Evolutionary conservation across 64 coral and sea anemone genomes (phyloP), one percentile per base, ranked within the genome.

Genomic region (Dendrophyllia cribrosa): DNA sequence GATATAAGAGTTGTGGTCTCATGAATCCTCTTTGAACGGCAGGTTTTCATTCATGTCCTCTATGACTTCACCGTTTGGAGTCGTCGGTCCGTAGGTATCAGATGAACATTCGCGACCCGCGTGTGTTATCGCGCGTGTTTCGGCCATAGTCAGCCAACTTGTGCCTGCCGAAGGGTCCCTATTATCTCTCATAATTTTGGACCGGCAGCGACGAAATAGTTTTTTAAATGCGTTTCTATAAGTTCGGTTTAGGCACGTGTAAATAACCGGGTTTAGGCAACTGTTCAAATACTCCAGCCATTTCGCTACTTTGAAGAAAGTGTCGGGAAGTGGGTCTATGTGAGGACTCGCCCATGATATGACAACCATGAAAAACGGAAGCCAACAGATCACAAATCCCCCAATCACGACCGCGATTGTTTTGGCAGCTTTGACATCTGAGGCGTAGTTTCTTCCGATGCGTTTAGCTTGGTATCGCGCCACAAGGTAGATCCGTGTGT

Each of bases 381-480:
- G 64, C 96, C 96, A 98, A 26, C 93, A 95, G 58, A 85, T 66
- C 10, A 91, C 85, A 53, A 98, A 98, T 8, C 89, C 90, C 22
- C 96, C 96, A 9, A 98, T 92, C 34, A 98, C 96, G 47, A 95
- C 93, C 2, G 93, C 93, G 11, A 98, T 95, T 58, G 96, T 98
- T 9, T 95, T 95, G 6, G 96, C 96, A 20, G 93, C 93, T 75
- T 95, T 95, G 58, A 98, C 92, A 47, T 98, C 96, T 4, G 77
- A 95, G 5, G 96, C 89, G 62, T 97, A 93, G 49, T 94, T 91
- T 74, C 93, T 97, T 6, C 95, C 95, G 4, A 97, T 97, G 0
- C 92, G 95, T 72, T 85, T 89, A 8, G 93, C 95, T 78, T 97
- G 83, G 75, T 66, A 83, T 21, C 95, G 79, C 15, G 93, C 95